phyloP scores from a whole-genome alignment of 2,113 vertebrate species.

The Salvator merianae region DNA sequence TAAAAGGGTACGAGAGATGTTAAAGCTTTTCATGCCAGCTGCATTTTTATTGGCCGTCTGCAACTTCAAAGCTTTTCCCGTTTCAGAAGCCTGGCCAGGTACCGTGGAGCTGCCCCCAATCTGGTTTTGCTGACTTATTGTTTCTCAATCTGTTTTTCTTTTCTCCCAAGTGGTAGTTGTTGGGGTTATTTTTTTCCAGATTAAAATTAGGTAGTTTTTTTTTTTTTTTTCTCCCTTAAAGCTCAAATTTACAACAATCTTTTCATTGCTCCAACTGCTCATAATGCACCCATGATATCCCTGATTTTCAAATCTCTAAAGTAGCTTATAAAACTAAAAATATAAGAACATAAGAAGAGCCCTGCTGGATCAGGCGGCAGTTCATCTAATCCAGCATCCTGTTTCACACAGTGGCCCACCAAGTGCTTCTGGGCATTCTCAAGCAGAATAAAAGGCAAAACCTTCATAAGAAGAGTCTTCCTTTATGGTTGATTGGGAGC shows the following conservation, averaged over 20 bases:
- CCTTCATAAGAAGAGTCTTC: not conserved
- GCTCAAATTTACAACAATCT: not conserved
- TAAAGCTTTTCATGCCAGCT: constrained; percentile 71
- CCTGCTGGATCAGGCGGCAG: too few relatives aligned
- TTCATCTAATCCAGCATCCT: too few relatives aligned
- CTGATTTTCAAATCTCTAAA: constrained; percentile 38
- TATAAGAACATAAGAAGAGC: too few relatives aligned
- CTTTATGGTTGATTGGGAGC: too few relatives aligned
- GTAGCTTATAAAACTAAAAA: not conserved
- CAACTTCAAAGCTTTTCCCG: constrained; percentile 78
- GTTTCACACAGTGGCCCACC: too few relatives aligned
- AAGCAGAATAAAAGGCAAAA: too few relatives aligned
- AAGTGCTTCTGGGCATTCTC: too few relatives aligned
- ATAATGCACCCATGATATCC: not conserved
- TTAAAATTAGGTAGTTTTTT: constrained; percentile 1
- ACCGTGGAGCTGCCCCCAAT: constrained; percentile 47
- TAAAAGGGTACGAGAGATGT: constrained; percentile 25
- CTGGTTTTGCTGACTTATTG: constrained; percentile 68
- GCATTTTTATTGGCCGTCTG: constrained; percentile 78
- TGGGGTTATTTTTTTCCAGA: constrained; percentile 8
- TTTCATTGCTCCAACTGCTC: not conserved
- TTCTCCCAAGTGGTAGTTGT: constrained; percentile 49
- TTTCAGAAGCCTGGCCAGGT: constrained; percentile 70
- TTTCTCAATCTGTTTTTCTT: constrained; percentile 70
- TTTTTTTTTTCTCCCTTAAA: not conserved